Base-by-base conservation (phyloP, 2,113 vertebrate genomes). In the Macquaria australasica region DNA sequence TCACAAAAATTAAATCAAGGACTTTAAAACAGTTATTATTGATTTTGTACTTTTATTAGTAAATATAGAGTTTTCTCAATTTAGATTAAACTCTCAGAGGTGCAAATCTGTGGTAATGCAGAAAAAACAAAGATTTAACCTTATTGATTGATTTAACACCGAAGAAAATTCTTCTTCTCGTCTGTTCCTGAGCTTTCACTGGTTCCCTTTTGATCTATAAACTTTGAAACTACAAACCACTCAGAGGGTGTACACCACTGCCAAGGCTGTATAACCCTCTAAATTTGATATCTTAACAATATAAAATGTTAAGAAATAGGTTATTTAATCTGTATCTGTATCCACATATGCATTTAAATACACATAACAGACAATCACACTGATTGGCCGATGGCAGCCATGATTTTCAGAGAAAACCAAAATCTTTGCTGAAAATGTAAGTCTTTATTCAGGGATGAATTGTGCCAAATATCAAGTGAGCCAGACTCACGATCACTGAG, bases 31-130 rank as follows among this genome's bases (percentile, higher is more conserved):
- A 9, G 43, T 8, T 15, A 63, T 41, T 41, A 31, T 31, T 28
- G 66, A 68, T 68, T 39, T 55, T n/a, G 20, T 72, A 55, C 50
- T 55, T n/a, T 15, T 43, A 66, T 63, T 51, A 50, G 34, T 34
- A 34, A 21, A 70, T 28, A 31, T 20, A 21, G 6, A 28, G 11
- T 20, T 50, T 53, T 23, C 18, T 34, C 8, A 21, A 3, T 34
- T 70, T 6, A 21, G 2, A 69, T n/a, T 23, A n/a, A 39, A 39
- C 5, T 23, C 20, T 34, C 11, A 0, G 6, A 39, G 28, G 10
- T 15, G 9, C 31, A 72, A 39, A 56, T 18, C 48, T 34, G 45
- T 70, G 68, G 11, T 0, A 39, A 39, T 9, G 6, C 20, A 72
- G 3, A 55, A 39, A 41, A 0, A 41, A 43, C 21, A 43, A n/a